A percentile compares a stretch with the other conserved stretches of the same genome.
Evolutionary conservation across 2,888 invertebrate genomes (phyloP).

Genomic region (Aleiodes alternator): DNA sequence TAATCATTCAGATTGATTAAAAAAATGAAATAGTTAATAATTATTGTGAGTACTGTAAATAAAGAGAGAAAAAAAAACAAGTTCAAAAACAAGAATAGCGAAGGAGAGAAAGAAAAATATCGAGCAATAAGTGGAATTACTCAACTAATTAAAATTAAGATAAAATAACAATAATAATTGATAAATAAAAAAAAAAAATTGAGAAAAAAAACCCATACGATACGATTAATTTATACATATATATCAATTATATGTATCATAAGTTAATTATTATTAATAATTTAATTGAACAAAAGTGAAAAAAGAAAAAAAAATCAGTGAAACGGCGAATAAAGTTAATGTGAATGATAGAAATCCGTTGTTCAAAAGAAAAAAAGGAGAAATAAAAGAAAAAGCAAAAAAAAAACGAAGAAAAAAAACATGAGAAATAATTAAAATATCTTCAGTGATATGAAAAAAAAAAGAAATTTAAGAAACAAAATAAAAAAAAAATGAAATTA

Average conservation of each 20-base stretch:
- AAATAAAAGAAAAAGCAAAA: constrained; percentile 54
- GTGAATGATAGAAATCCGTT: not conserved
- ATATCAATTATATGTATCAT: constrained; percentile 48
- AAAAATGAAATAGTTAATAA: no score
- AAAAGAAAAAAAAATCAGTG: not conserved
- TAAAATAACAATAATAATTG: constrained; percentile 43
- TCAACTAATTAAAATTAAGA: constrained; percentile 59
- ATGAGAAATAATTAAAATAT: constrained; percentile 57
- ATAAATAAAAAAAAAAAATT: constrained; percentile 22
- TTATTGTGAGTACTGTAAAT: no score
- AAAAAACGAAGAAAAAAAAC: constrained; percentile 41
- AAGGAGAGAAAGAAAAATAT: constrained; percentile 61
- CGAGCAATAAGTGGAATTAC: constrained; percentile 71
- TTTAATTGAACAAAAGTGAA: constrained; percentile 44
- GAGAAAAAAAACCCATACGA: constrained; percentile 43
- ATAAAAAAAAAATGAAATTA: constrained; percentile 45
- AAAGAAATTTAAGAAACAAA: constrained; percentile 35
- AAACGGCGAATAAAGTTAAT: not conserved
- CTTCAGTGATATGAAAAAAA: constrained; percentile 60
- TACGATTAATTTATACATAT: constrained; percentile 43
- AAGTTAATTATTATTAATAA: constrained; percentile 56
- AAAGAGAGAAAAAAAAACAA: no score
- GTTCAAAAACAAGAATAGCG: constrained; percentile 45
- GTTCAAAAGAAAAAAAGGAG: constrained; percentile 29
- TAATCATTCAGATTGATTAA: no score